Evolutionary conservation across 2,797 vertebrate genomes (phyloP), one percentile per base, ranked within the genome.

Genomic region (Sebastes itinus): DNA sequence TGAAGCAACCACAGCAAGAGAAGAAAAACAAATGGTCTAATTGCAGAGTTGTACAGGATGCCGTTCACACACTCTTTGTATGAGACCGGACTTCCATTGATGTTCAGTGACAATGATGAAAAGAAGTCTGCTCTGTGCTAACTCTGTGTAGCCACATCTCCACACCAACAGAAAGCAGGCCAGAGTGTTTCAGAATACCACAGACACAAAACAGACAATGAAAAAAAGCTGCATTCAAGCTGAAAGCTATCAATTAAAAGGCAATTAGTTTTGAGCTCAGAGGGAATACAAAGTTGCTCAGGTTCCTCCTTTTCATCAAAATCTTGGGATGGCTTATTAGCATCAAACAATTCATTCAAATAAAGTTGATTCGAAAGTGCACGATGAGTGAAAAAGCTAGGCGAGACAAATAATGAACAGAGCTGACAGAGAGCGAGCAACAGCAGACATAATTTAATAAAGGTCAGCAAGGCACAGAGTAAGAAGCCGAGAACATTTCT

Each of bases 381-480:
- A 77, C 1, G 5, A 56, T 10, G 13, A n/a, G 59, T 79, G 78
- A 78, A 72, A 72, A 82, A 87, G 66, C 77, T 33, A 25, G 55
- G 60, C 71, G 70, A 78, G 81, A 73, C 73, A 81, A 80, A 85
- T 83, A 79, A 89, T 80, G 80, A 86, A 74, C 12, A 4, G 59
- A 75, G 78, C 64, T 58, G 76, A 75, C 63, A 52, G 30, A 78
- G 68, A 65, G 67, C 70, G 46, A 58, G 55, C 59, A 63, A 85
- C 13, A 54, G 49, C 75, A 75, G 64, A 80, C 22, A 70, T 63
- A 72, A 87, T 88, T 86, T 79, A 85, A 85, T 88, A 90, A 92
- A 94, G 86, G 87, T 91, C 86, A 89, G 72, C n/a, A 23, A 76
- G 58, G 61, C 78, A 23, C 58, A 30, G 27, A 74, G 54, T 66